A percentile compares a stretch with the other conserved stretches of the same genome.
phyloP scores from a whole-genome alignment of 2,888 invertebrate genomes.

The Chrysolina americana region DNA sequence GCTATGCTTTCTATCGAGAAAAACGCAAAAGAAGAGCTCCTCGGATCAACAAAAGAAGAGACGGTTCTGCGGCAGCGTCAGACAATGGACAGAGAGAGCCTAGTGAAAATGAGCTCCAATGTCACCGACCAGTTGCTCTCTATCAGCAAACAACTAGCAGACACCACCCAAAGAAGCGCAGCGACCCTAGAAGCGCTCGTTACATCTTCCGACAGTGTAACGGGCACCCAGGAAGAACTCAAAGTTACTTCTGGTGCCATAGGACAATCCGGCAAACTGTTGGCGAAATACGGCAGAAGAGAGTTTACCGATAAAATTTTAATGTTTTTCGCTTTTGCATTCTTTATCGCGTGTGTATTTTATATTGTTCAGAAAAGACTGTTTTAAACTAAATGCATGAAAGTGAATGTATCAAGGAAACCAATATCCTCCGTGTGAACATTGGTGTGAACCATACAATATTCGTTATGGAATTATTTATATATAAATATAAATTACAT shows the following conservation, averaged over 20 bases:
- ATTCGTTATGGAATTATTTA: too few species aligned
- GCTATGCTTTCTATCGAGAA: conserved; percentile 86
- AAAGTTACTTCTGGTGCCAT: conserved; percentile 90
- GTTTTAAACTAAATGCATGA: conserved; percentile 72
- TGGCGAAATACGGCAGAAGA: conserved; percentile 94
- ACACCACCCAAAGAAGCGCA: conserved; percentile 90
- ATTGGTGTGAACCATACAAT: too few species aligned
- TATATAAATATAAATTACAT: too few species aligned
- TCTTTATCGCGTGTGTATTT: conserved; percentile 91
- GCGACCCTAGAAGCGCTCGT: conserved; percentile 86
- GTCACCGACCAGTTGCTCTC: conserved; percentile 89
- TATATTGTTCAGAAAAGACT: conserved; percentile 94
- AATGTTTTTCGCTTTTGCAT: conserved; percentile 87
- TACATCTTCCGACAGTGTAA: conserved; percentile 79
- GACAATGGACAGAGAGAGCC: conserved; percentile 78
- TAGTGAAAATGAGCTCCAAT: conserved; percentile 81
- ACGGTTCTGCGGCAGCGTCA: conserved; percentile 73
- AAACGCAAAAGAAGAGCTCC: conserved; percentile 80
- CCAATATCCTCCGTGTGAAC: too few species aligned
- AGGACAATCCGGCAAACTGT: conserved; percentile 88
- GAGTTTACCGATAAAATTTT: conserved; percentile 97
- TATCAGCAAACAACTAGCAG: conserved; percentile 88
- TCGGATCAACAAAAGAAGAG: conserved; percentile 74
- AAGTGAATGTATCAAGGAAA: not conserved
- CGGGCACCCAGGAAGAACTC: conserved; percentile 85